phyloP scores from a whole-genome alignment of 1,140 invertebrate genomes.

The Cheumatopsyche charites region DNA sequence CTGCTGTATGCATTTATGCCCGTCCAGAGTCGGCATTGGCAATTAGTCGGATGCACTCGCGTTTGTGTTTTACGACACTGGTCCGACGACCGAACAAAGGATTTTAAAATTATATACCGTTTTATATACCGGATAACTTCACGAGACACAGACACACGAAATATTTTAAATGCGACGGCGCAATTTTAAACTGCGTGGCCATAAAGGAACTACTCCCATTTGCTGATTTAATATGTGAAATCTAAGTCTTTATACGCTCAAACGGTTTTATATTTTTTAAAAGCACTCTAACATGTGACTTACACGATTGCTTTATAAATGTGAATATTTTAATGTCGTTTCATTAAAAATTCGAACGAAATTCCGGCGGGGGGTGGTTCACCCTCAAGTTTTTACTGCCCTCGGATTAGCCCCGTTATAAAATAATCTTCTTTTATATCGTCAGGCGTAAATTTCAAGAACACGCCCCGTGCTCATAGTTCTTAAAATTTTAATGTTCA shows the following conservation, averaged over 20 bases:
- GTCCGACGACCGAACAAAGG: constrained; percentile 39
- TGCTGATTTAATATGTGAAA: no score
- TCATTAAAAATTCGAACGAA: no score
- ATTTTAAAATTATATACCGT: constrained; percentile 36
- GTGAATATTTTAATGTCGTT: no score
- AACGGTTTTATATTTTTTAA: not conserved
- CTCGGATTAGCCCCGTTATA: constrained; percentile 45
- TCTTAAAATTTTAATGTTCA: constrained; percentile 45
- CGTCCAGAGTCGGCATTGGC: constrained; percentile 26
- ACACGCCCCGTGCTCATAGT: constrained; percentile 27
- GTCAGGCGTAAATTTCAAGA: constrained; percentile 35
- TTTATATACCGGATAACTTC: constrained; percentile 13
- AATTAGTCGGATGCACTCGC: constrained; percentile 41
- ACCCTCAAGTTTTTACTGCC: constrained; percentile 34
- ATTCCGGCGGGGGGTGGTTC: not conserved
- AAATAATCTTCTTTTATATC: constrained; percentile 45
- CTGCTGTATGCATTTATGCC: constrained; percentile 17
- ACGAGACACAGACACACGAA: constrained; percentile 17
- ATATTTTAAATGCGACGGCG: constrained; percentile 8
- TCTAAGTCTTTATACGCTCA: not conserved
- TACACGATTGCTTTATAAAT: no score
- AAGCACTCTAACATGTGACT: not conserved
- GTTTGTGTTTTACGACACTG: constrained; percentile 45
- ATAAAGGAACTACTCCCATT: no score
- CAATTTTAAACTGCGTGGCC: no score